Evolutionary conservation across 1,140 invertebrate species (phyloP), one percentile per base, ranked within the genome.

Genomic region (Anastatus disparis): DNA sequence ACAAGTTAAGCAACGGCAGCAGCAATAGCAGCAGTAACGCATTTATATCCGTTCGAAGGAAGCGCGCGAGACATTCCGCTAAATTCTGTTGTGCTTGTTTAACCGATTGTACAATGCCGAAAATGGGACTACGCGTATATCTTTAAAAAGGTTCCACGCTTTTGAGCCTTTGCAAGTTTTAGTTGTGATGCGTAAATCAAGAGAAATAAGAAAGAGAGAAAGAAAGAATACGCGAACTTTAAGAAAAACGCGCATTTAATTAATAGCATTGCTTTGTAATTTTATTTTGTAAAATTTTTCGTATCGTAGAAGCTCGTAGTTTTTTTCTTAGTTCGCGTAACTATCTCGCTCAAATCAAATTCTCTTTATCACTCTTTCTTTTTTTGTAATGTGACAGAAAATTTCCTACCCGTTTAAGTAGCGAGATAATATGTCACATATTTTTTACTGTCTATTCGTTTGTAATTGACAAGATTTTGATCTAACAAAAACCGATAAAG

Each of bases 381-480:
- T 48, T 24, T 53, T 26, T 26, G 6, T 12, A 38, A 20, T 31
- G 66, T 29, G 66, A 31, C 26, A 13, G n/a, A 59, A 38, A 27
- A 8, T 69, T 24, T 69, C 67, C 67, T 63, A 63, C 67, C 58
- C 67, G 24, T 50, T 55, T 48, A 70, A 70, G 67, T 70, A 63
- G 67, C 17, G 67, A 55, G 58, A 70, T 24, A 13, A 13, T 44
- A 9, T 17, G n/a, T 15, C 27, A 13, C 52, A 42, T 27, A n/a
- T n/a, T n/a, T n/a, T n/a, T n/a, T n/a, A n/a, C n/a, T n/a, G n/a
- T n/a, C n/a, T n/a, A n/a, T n/a, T n/a, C n/a, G n/a, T n/a, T n/a
- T n/a, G n/a, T n/a, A n/a, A n/a, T n/a, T n/a, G n/a, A n/a, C n/a
- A n/a, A n/a, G n/a, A n/a, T n/a, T n/a, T n/a, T n/a, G n/a, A n/a